Percentiles rank a stretch among this genome's conserved stretches.
Conservation (phyloP, 2,797 vertebrate species). For the Anguilla obscura region DNA sequence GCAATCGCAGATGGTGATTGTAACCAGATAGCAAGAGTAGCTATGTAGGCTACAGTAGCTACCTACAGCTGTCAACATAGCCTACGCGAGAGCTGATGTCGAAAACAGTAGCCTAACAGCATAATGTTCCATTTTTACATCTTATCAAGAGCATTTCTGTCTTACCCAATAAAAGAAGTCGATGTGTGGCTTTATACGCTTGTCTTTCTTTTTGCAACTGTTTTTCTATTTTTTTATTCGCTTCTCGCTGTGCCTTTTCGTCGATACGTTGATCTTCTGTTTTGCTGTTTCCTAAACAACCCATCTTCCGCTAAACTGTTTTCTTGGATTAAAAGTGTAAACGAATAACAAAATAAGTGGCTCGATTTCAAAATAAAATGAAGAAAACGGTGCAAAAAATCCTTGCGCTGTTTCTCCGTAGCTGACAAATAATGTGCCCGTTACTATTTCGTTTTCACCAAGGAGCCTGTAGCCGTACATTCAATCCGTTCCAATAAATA, state of each 20-base stretch:
- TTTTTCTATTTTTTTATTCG: slow-evolving; percentile 97
- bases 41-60: not conserved
- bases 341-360: slow-evolving; percentile 33
- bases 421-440: slow-evolving; percentile 37
- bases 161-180: slow-evolving; percentile 91
- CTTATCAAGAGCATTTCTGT: slow-evolving; percentile 11
- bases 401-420: slow-evolving; percentile 45
- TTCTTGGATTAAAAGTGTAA: slow-evolving; percentile 39
- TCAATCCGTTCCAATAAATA: slow-evolving; percentile 45
- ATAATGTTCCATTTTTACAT: not conserved
- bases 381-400: slow-evolving; percentile 42
- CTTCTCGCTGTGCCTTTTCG: slow-evolving; percentile 92
- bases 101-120: not conserved
- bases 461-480: slow-evolving; percentile 29
- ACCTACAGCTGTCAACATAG: slow-evolving; percentile 20
- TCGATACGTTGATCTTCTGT: slow-evolving; percentile 94
- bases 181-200: slow-evolving; percentile 93
- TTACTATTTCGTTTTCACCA: slow-evolving; percentile 45
- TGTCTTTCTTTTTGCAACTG: slow-evolving; percentile 95
- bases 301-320: slow-evolving; percentile 55
- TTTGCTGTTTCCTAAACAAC: slow-evolving; percentile 93
- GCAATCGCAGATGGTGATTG: not conserved
- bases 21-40: slow-evolving; percentile 5
- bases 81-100: not conserved
- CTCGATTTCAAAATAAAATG: slow-evolving; percentile 35